Evolutionary conservation across 2,888 invertebrate species (phyloP), one percentile per base, ranked within the genome.

Genomic region (Drosophila trichaetosa): DNA sequence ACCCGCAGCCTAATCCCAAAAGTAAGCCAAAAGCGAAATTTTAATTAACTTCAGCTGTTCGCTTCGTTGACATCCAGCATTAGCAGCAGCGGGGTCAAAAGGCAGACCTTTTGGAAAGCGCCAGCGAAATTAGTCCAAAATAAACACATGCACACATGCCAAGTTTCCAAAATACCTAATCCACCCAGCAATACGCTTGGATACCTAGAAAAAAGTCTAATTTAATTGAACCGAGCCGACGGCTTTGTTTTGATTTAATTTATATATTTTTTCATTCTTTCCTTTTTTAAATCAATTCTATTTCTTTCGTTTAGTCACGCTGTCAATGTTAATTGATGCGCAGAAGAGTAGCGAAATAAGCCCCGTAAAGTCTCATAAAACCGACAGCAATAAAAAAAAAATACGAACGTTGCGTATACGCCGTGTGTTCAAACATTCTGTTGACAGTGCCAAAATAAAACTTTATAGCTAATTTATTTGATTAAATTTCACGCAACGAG

Each of bases 401-500:
- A 56, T 2, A 13, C 11, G 34, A 54, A 80, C 69, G 68, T 69
- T 79, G 73, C 82, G 81, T 80, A 81, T 80, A 87, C 87, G 76
- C 76, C 73, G 64, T 79, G 73, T 57, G 64, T 56, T 75, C 52
- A 52, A 48, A 49, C 61, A 59, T 69, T 54, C 57, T 67, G 77
- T 73, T 76, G 77, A 82, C 86, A 79, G 79, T 65, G 59, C 24
- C 70, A 77, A 85, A 89, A 89, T 89, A 87, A 87, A 87, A 89
- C 82, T 87, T 87, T 87, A 87, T 85, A 83, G 87, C 87, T 89
- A 89, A 87, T 87, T 87, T 87, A 87, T 87, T 89, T 87, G 89
- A 87, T 87, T 87, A 87, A 89, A 87, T 87, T 87, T 84, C 74
- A 73, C 82, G 71, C 73, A 69, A 56, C 60, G 46, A 54, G 74